Percentiles rank a stretch among this genome's conserved stretches.
These are phyloP conservation scores for Polydrusus pterygomalis DNA, from an alignment of 2,888 invertebrate genomes.

Conservation along the genomic window DNA sequence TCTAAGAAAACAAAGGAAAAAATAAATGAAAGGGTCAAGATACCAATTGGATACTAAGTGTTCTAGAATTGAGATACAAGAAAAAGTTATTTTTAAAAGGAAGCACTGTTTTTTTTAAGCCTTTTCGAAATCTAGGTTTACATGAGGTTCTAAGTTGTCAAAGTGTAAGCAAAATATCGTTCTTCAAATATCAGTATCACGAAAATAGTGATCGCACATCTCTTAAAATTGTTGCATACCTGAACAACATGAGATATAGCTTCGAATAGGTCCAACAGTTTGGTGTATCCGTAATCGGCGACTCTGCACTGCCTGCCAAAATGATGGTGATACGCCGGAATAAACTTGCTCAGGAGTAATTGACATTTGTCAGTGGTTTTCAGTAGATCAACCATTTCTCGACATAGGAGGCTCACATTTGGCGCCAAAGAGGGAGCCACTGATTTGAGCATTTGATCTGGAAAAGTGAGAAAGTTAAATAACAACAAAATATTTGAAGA, in stretches of 20 bases:
- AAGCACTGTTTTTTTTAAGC: too few relatives aligned
- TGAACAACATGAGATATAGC: slow-evolving; percentile 91
- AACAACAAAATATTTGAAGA: neutral
- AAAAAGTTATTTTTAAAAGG: too few relatives aligned
- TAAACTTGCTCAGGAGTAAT: slow-evolving; percentile 89
- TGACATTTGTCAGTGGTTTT: slow-evolving; percentile 88
- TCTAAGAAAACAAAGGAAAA: slow-evolving; percentile 72
- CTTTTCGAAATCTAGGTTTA: too few relatives aligned
- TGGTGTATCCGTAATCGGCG: slow-evolving; percentile 97
- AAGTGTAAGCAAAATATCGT: too few relatives aligned
- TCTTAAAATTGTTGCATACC: too few relatives aligned
- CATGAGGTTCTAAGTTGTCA: too few relatives aligned
- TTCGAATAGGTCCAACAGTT: slow-evolving; percentile 91
- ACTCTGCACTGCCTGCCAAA: slow-evolving; percentile 96
- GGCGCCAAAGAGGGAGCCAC: slow-evolving; percentile 81
- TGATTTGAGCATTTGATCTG: slow-evolving; percentile 71
- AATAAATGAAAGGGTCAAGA: too few relatives aligned
- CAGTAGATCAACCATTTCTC: slow-evolving; percentile 90
- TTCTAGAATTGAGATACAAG: too few relatives aligned
- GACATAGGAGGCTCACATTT: slow-evolving; percentile 86
- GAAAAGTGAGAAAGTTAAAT: slow-evolving; percentile 13
- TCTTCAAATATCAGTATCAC: too few relatives aligned
- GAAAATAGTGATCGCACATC: too few relatives aligned
- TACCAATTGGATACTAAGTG: too few relatives aligned
- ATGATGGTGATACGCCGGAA: slow-evolving; percentile 97